Evolutionary conservation across 1,140 invertebrate genomes (phyloP).

Genomic region (Drosophila ercepeae): DNA sequence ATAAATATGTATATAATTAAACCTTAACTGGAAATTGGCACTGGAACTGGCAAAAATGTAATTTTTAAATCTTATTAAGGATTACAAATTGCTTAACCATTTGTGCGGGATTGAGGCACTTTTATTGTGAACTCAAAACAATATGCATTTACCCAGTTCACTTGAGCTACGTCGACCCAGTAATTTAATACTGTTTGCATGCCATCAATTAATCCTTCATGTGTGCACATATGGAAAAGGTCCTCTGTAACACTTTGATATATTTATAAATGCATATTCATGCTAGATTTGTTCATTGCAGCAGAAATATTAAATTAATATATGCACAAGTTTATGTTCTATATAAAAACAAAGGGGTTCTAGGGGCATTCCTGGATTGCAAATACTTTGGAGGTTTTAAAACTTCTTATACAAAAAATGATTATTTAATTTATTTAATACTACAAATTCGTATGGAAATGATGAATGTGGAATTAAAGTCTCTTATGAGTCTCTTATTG

Average conservation of each 20-base stretch:
- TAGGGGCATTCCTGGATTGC: not conserved
- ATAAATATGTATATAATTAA: no score
- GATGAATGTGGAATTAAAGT: no score
- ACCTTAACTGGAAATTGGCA: no score
- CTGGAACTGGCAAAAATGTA: no score
- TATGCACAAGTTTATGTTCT: slow-evolving; percentile 17
- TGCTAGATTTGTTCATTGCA: slow-evolving; percentile 53
- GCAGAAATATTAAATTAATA: slow-evolving; percentile 65
- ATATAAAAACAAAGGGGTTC: not conserved
- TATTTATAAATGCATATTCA: slow-evolving; percentile 51
- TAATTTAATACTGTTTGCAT: slow-evolving; percentile 55
- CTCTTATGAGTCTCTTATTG: no score
- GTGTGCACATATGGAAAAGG: slow-evolving; percentile 30
- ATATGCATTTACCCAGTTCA: slow-evolving; percentile 1
- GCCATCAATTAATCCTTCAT: slow-evolving; percentile 65
- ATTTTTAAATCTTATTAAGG: not conserved
- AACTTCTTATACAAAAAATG: no score
- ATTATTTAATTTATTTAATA: no score
- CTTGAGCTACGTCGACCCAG: slow-evolving; percentile 17
- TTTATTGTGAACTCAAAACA: slow-evolving; percentile 1
- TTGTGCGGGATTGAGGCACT: not conserved
- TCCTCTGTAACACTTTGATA: slow-evolving; percentile 19
- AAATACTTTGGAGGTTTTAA: not conserved
- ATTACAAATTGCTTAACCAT: slow-evolving; percentile 15
- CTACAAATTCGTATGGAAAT: no score